A percentile compares a stretch with the other conserved stretches of the same genome.
phyloP scores from a whole-genome alignment of 2,888 invertebrate genomes.

The Chelonus formosanus region DNA sequence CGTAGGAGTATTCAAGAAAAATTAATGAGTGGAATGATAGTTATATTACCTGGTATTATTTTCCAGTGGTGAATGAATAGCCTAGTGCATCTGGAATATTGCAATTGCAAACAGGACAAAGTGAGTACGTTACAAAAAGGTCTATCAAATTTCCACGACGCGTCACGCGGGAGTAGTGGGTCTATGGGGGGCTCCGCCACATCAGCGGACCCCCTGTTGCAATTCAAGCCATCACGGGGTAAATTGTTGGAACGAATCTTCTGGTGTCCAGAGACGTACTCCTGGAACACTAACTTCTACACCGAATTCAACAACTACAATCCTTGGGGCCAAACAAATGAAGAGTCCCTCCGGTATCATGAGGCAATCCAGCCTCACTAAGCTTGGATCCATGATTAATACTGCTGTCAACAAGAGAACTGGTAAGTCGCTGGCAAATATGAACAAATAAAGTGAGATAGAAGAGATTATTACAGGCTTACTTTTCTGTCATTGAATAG shows the following conservation, averaged over 20 bases:
- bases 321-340: slow-evolving; percentile 60
- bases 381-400: slow-evolving; percentile 72
- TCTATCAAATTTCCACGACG: slow-evolving; percentile 50
- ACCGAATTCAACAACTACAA: slow-evolving; percentile 47
- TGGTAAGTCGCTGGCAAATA: slow-evolving; percentile 58
- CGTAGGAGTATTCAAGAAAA: too few relatives aligned
- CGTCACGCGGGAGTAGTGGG: slow-evolving; percentile 64
- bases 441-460: too few relatives aligned
- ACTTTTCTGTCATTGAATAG: too few relatives aligned
- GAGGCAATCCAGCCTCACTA: slow-evolving; percentile 72
- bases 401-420: slow-evolving; percentile 69
- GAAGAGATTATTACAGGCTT: too few relatives aligned
- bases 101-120: slow-evolving; percentile 41
- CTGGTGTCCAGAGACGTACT: slow-evolving; percentile 38
- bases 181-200: slow-evolving; percentile 64
- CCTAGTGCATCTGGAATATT: slow-evolving; percentile 30
- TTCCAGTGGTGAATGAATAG: slow-evolving; percentile 42
- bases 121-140: not conserved
- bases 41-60: slow-evolving; percentile 20
- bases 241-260: slow-evolving; percentile 53
- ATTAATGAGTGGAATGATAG: not conserved
- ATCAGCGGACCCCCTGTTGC: slow-evolving; percentile 62
- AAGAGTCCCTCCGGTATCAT: slow-evolving; percentile 67
- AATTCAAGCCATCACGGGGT: slow-evolving; percentile 45
- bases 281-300: slow-evolving; percentile 47